phyloP scores from a whole-genome alignment of 2,113 vertebrate species.

The pig (Sus scrofa) region T2T-Sscrofa CM000812.6:196842001-196842500 shows the following conservation, averaged over 20 bases:
- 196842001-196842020: background rate
- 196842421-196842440: background rate
- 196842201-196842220: background rate
- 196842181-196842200: background rate
- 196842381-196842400: background rate
- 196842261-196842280: background rate
- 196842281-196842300: background rate
- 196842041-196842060: background rate
- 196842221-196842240: background rate
- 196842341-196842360: background rate
- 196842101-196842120: background rate
- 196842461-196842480: background rate
- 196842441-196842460: background rate
- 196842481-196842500: background rate
- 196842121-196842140: background rate
- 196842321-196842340: background rate
- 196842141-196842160: background rate
- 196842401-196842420: background rate
- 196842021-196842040: background rate
- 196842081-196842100: background rate
- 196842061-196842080: background rate
- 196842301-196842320: background rate
- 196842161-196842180: background rate
- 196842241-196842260: background rate
- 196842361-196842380: background rate